Conservation (phyloP, 2,113 vertebrate genomes). For the Narcine bancroftii region DNA sequence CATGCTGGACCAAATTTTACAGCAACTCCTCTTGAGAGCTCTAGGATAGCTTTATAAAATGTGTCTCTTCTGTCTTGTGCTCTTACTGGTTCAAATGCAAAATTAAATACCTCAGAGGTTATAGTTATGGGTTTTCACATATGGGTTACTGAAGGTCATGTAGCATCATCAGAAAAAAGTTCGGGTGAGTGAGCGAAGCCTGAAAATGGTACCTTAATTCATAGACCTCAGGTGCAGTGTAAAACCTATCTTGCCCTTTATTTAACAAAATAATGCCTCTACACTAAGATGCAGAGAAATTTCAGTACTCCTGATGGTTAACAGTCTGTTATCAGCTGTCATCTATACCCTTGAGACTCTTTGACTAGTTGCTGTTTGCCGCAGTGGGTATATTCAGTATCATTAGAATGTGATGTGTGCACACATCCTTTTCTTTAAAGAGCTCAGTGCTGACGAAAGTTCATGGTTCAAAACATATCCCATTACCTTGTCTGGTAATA, state of each 20-base stretch:
- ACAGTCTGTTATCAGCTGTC: slow-evolving; percentile 30
- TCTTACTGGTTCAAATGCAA: neutral
- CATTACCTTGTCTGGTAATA: slow-evolving; percentile 13
- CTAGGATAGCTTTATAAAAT: too few species aligned
- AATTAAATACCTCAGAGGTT: neutral
- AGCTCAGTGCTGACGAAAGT: slow-evolving; percentile 25
- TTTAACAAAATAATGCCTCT: slow-evolving; percentile 6
- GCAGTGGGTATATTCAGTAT: slow-evolving; percentile 30
- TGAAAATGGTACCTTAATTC: slow-evolving; percentile 3
- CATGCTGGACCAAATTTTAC: too few species aligned
- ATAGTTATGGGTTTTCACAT: neutral
- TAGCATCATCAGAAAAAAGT: slow-evolving; percentile 14
- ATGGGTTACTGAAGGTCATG: slow-evolving; percentile 22
- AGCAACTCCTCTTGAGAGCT: too few species aligned
- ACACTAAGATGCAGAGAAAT: slow-evolving; percentile 13
- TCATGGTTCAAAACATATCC: slow-evolving; percentile 36
- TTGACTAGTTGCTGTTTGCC: slow-evolving; percentile 32
- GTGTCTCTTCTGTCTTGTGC: neutral
- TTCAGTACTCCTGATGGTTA: slow-evolving; percentile 14
- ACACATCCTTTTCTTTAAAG: slow-evolving; percentile 26
- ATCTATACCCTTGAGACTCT: slow-evolving; percentile 29
- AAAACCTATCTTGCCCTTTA: slow-evolving; percentile 13
- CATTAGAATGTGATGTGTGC: slow-evolving; percentile 25
- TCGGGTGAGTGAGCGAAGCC: slow-evolving; percentile 18
- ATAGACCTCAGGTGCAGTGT: slow-evolving; percentile 13